phyloP scores from a whole-genome alignment of 1,140 invertebrate species.

The Matsumurasca onukii region DNA sequence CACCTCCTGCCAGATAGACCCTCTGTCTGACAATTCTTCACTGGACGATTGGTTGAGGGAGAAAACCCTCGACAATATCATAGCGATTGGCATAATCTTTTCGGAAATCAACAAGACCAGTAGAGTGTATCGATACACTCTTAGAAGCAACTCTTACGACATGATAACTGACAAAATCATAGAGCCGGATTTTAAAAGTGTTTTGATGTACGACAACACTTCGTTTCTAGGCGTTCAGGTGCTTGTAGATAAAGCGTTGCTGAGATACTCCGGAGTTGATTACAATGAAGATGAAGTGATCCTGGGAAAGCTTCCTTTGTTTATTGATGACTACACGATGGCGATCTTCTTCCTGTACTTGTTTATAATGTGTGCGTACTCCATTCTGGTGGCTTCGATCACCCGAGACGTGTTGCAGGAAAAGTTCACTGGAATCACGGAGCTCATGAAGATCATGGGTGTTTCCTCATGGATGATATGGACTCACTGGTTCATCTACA shows the following conservation, averaged over 20 bases:
- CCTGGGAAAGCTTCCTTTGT: background rate
- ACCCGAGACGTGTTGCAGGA: conserved; percentile 40
- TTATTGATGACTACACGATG: background rate
- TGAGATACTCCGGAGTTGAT: background rate
- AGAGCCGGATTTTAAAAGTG: too few relatives aligned
- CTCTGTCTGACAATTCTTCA: too few relatives aligned
- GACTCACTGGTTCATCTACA: conserved; percentile 62
- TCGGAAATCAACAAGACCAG: background rate
- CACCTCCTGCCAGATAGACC: too few relatives aligned
- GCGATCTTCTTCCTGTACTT: background rate
- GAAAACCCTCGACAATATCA: too few relatives aligned
- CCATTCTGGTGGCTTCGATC: background rate
- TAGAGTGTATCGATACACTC: background rate
- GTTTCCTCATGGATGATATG: conserved; percentile 62
- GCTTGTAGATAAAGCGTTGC: background rate
- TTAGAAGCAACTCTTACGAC: background rate
- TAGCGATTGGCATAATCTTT: too few relatives aligned
- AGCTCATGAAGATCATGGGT: conserved; percentile 72
- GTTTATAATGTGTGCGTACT: background rate
- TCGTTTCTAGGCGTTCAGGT: background rate
- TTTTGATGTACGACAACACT: too few relatives aligned
- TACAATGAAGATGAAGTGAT: background rate
- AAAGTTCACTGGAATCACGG: conserved; percentile 52
- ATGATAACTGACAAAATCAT: background rate
- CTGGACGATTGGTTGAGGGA: too few relatives aligned